These are phyloP conservation scores for Hedychridium roseum DNA, from an alignment of 2,888 invertebrate species.

Conservation along the genomic window DNA sequence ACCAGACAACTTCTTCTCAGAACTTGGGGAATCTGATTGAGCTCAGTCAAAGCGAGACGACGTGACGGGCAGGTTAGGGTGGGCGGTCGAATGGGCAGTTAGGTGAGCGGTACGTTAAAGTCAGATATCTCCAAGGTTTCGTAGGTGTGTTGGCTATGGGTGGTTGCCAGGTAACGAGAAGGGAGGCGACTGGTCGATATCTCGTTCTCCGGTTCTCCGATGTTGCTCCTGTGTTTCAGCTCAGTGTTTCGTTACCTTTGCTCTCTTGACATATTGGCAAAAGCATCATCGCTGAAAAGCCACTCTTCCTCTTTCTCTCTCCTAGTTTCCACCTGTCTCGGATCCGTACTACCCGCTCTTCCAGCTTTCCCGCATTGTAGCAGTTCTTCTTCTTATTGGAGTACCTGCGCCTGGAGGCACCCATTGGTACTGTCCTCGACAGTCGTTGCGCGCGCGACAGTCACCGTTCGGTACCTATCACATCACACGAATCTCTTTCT, in stretches of 20 bases:
- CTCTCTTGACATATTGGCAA: slow-evolving; percentile 43
- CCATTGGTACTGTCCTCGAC: slow-evolving; percentile 37
- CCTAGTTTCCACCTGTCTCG: slow-evolving; percentile 37
- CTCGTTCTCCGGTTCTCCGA: slow-evolving; percentile 47
- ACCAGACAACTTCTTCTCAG: slow-evolving; percentile 45
- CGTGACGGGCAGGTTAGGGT: slow-evolving; percentile 9
- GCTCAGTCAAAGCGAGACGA: no score
- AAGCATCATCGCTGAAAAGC: slow-evolving; percentile 55
- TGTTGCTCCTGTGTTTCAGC: no score
- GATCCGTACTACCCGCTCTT: no score
- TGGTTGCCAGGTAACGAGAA: slow-evolving; percentile 59
- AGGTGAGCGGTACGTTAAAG: slow-evolving; percentile 45
- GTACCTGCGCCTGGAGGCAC: slow-evolving; percentile 31
- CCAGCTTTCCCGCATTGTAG: no score
- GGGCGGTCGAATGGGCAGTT: slow-evolving; percentile 29
- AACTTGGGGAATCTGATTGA: slow-evolving; percentile 45
- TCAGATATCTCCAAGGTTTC: slow-evolving; percentile 64
- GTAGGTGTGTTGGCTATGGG: slow-evolving; percentile 62
- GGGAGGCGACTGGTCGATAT: slow-evolving; percentile 64
- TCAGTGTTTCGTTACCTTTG: no score
- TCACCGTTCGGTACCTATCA: no score
- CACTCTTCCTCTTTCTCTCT: slow-evolving; percentile 28
- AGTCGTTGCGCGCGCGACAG: no score
- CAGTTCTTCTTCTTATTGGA: no score
- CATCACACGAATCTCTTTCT: no score